Percentiles rank a stretch among this genome's conserved stretches.
Conservation (phyloP, 2,113 vertebrate genomes). For the Gobio gobio region DNA sequence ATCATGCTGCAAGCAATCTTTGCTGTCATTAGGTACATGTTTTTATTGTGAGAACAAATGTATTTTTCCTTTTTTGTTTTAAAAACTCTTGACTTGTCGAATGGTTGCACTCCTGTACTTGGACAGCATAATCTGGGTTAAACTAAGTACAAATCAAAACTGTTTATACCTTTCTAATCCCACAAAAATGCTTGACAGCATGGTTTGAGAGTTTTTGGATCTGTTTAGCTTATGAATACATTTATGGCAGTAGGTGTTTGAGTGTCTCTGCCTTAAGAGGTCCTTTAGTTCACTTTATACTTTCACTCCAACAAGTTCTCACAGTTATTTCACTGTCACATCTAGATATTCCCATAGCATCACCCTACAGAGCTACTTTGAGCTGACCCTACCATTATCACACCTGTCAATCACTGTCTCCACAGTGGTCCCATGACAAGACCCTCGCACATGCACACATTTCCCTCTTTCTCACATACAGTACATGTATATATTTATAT, state of each 20-base stretch:
- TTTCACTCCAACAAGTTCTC: background rate
- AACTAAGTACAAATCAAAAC: slow-evolving; percentile 5
- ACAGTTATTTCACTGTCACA: slow-evolving; percentile 38
- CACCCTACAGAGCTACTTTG: slow-evolving; percentile 42
- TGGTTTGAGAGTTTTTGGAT: background rate
- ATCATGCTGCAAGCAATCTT: too few species aligned
- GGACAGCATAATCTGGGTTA: background rate
- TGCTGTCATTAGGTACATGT: background rate
- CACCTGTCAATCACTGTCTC: slow-evolving; percentile 56
- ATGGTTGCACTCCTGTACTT: background rate
- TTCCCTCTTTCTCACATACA: background rate
- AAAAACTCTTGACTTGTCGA: background rate
- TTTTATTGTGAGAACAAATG: background rate
- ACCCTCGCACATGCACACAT: background rate
- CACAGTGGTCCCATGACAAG: slow-evolving; percentile 35
- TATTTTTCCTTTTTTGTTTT: background rate
- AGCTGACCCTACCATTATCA: slow-evolving; percentile 30
- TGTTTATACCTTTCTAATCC: slow-evolving; percentile 4
- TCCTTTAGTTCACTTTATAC: background rate
- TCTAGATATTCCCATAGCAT: slow-evolving; percentile 57
- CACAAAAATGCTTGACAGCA: slow-evolving; percentile 19
- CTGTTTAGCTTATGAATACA: slow-evolving; percentile 2
- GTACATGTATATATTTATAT: background rate
- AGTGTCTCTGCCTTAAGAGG: background rate
- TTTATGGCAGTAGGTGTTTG: background rate